These are phyloP conservation scores for Pseudomyrmex pallidus DNA, from an alignment of 1,140 invertebrate species.

Conservation along the genomic window DNA sequence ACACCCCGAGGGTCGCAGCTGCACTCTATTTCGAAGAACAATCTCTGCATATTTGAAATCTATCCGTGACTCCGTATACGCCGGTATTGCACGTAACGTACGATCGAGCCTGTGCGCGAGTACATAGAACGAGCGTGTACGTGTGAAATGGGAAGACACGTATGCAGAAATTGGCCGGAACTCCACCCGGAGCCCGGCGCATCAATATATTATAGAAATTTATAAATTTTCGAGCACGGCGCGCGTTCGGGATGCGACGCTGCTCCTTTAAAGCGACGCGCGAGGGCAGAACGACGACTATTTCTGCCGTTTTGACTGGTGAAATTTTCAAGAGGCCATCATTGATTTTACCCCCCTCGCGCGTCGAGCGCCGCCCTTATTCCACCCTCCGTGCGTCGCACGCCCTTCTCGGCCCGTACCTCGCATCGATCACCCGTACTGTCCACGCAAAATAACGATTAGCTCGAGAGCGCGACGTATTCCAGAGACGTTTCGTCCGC, in stretches of 20 bases:
- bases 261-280: conserved; percentile 68
- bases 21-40: conserved; percentile 77
- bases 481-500: conserved; percentile 54
- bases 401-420: conserved; percentile 71
- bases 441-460: conserved; percentile 76
- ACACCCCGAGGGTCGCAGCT: conserved; percentile 76
- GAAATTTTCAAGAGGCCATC: conserved; percentile 79
- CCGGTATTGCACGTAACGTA: not conserved
- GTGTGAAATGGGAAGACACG: not conserved
- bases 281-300: conserved; percentile 70
- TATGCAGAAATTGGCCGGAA: conserved; percentile 62
- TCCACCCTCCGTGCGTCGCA: conserved; percentile 68
- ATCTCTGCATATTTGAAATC: conserved; percentile 82
- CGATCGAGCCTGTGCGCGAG: not conserved
- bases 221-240: conserved; percentile 74
- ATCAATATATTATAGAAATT: conserved; percentile 77
- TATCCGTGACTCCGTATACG: conserved; percentile 67
- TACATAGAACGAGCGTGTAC: not conserved
- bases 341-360: conserved; percentile 77
- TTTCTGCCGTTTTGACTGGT: conserved; percentile 78
- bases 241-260: conserved; percentile 44
- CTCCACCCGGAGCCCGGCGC: conserved; percentile 34
- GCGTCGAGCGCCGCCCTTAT: conserved; percentile 73
- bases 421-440: conserved; percentile 74
- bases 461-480: conserved; percentile 69